A percentile compares a stretch with the other conserved stretches of the same genome.
These are phyloP conservation scores for Sinohyriopsis cumingii DNA, from an alignment of 2,888 invertebrate species.

Conservation along the genomic window DNA sequence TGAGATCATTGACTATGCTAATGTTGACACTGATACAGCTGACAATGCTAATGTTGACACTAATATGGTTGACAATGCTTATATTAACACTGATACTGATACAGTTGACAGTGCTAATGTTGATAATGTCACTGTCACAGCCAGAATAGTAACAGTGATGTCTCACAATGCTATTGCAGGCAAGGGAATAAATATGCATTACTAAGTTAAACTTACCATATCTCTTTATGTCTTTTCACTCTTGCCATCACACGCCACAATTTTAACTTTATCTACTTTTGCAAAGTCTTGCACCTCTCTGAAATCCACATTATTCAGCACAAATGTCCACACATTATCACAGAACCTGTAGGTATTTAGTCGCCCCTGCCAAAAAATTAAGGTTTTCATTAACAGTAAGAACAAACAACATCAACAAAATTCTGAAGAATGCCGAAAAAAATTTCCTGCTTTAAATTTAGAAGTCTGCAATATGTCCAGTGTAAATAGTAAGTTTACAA, in stretches of 20 bases:
- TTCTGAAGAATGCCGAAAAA: not conserved
- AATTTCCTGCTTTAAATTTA: not conserved
- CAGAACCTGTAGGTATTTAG: constrained; percentile 90
- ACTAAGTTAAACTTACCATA: no score
- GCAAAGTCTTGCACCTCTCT: constrained; percentile 84
- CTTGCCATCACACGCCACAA: constrained; percentile 72
- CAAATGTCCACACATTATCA: constrained; percentile 99
- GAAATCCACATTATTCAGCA: constrained; percentile 98
- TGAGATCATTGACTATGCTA: no score
- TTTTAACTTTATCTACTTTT: constrained; percentile 70
- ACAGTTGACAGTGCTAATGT: no score
- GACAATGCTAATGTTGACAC: no score
- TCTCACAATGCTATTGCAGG: no score
- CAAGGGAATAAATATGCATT: no score
- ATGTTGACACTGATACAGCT: no score
- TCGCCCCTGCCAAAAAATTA: constrained; percentile 73
- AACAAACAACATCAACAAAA: not conserved
- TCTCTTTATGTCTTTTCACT: constrained; percentile 18
- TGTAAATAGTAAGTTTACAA: not conserved
- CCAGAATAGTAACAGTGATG: no score
- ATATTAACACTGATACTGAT: no score
- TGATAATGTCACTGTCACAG: no score
- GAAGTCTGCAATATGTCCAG: not conserved
- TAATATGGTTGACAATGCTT: no score
- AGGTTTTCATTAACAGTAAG: not conserved